These are phyloP conservation scores for Temnothorax ravouxi DNA, from an alignment of 2,888 invertebrate genomes.

Conservation along the genomic window DNA sequence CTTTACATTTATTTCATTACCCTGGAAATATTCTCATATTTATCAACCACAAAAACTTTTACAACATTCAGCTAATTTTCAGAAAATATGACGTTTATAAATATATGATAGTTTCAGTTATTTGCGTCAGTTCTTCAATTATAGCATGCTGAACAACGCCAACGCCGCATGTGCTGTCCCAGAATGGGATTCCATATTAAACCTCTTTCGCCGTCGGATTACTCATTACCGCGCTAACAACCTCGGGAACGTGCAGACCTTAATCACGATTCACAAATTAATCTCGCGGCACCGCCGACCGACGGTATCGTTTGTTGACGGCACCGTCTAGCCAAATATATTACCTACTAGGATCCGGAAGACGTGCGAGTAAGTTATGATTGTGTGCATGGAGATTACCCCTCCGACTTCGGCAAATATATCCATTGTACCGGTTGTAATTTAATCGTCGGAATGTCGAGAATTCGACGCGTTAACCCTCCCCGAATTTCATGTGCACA, in stretches of 20 bases:
- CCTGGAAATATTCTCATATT: not conserved
- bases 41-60: not conserved
- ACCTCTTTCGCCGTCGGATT: constrained; percentile 62
- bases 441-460: constrained; percentile 51
- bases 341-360: constrained; percentile 41
- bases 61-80: not conserved
- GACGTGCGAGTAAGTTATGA: constrained; percentile 52
- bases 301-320: constrained; percentile 51
- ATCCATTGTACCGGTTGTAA: constrained; percentile 42
- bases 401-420: constrained; percentile 50
- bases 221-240: constrained; percentile 73
- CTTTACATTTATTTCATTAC: not conserved
- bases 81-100: not conserved
- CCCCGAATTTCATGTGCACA: not conserved
- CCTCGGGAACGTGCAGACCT: constrained; percentile 55
- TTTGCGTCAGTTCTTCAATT: constrained; percentile 15
- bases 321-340: constrained; percentile 53
- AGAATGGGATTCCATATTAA: constrained; percentile 70
- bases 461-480: constrained; percentile 36
- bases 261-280: constrained; percentile 67
- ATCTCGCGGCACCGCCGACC: constrained; percentile 42
- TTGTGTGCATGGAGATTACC: constrained; percentile 48
- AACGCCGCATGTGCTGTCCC: constrained; percentile 10
- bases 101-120: not conserved
- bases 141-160: not conserved